Conservation (phyloP, 2,888 invertebrate genomes). For the Phania funesta region DNA sequence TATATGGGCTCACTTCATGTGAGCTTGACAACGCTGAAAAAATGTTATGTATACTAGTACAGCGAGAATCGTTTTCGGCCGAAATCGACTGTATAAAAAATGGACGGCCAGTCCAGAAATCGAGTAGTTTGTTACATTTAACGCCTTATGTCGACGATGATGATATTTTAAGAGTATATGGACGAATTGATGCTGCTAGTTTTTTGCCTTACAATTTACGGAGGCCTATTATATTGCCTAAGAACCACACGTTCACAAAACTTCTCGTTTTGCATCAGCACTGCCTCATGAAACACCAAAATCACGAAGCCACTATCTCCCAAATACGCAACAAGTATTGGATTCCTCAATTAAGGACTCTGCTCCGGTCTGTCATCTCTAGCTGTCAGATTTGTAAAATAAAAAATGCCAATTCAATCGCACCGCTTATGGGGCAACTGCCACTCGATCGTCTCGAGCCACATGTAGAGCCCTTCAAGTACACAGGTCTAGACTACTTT, state of each 20-base stretch:
- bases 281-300: constrained; percentile 57
- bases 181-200: constrained; percentile 55
- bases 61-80: background rate
- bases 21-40: constrained; percentile 20
- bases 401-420: constrained; percentile 27
- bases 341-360: constrained; percentile 39
- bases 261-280: constrained; percentile 41
- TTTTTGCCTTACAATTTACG: constrained; percentile 42
- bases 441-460: constrained; percentile 39
- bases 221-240: constrained; percentile 58
- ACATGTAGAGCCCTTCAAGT: constrained; percentile 23
- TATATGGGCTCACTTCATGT: constrained; percentile 1
- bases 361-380: constrained; percentile 31
- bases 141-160: constrained; percentile 1
- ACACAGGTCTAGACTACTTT: constrained; percentile 47
- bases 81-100: background rate
- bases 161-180: constrained; percentile 25
- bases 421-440: constrained; percentile 63
- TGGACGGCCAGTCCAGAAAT: background rate
- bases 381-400: constrained; percentile 47
- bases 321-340: constrained; percentile 42
- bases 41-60: background rate
- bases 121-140: background rate
- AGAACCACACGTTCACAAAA: constrained; percentile 45
- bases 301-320: constrained; percentile 52